These are phyloP conservation scores for Gallinago paraguaiae DNA, from an alignment of 2,113 vertebrate genomes.

Conservation along the genomic window DNA sequence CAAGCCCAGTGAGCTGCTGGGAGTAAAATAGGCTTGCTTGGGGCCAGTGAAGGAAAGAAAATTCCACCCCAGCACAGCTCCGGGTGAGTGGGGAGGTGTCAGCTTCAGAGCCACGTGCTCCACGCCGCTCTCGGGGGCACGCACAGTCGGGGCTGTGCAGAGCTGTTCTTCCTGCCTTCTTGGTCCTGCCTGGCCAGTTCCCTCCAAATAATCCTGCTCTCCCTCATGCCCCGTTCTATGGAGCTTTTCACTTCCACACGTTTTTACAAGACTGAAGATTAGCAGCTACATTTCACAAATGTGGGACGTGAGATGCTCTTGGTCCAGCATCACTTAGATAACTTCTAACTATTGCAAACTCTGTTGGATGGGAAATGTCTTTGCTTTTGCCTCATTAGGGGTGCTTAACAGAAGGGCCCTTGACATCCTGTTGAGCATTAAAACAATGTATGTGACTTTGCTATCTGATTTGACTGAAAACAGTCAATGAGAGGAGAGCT, in stretches of 20 bases:
- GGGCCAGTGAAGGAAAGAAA: background rate
- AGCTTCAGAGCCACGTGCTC: background rate
- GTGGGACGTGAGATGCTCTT: background rate
- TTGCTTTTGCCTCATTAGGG: background rate
- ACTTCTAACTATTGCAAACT: background rate
- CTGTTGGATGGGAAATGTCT: background rate
- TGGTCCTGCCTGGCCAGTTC: background rate
- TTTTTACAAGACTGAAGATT: background rate
- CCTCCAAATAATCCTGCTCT: background rate
- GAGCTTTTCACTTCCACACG: background rate
- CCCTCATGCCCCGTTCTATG: background rate
- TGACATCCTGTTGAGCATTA: background rate
- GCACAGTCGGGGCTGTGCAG: fast-evolving
- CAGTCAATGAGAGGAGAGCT: background rate
- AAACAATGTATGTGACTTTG: background rate
- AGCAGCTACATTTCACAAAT: background rate
- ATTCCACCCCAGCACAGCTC: background rate
- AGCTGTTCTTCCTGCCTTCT: background rate
- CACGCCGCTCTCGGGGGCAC: background rate
- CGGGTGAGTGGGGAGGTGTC: background rate
- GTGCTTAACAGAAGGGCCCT: background rate
- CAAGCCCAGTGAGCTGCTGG: background rate
- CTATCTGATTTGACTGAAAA: background rate
- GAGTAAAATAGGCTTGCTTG: background rate
- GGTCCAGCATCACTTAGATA: background rate